These are phyloP conservation scores for Cephonodes hylas DNA, from an alignment of 2,888 invertebrate genomes.

Conservation along the genomic window DNA sequence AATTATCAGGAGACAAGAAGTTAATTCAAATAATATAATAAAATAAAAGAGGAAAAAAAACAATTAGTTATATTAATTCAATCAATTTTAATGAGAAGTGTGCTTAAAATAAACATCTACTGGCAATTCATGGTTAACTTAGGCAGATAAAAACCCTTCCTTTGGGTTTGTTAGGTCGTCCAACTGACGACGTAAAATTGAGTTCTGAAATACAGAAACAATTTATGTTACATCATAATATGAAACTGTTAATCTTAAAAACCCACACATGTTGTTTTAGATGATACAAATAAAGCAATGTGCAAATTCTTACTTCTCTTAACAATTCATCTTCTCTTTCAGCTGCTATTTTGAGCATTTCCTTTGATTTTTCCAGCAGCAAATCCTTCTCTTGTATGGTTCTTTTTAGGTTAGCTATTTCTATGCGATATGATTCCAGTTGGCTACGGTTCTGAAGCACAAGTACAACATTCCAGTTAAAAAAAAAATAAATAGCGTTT, in stretches of 20 bases:
- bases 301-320: constrained; percentile 72
- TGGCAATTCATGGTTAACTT: constrained; percentile 14
- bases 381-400: constrained; percentile 81
- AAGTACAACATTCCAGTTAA: background rate
- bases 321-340: constrained; percentile 81
- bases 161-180: constrained; percentile 51
- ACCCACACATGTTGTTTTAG: background rate
- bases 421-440: constrained; percentile 62
- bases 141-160: constrained; percentile 58
- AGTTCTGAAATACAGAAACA: constrained; percentile 49
- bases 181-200: constrained; percentile 53
- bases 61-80: too few relatives aligned
- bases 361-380: constrained; percentile 81
- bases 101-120: background rate
- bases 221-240: too few relatives aligned
- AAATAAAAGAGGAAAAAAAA: too few relatives aligned
- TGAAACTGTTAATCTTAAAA: too few relatives aligned
- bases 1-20: too few relatives aligned
- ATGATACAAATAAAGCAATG: background rate
- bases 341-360: constrained; percentile 82
- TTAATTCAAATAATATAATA: too few relatives aligned
- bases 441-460: constrained; percentile 49
- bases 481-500: background rate
- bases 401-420: constrained; percentile 73
- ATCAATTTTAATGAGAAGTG: too few relatives aligned